These are phyloP conservation scores for Lacerta viridis DNA, from an alignment of 2,797 vertebrate species.

Conservation along the genomic window DNA sequence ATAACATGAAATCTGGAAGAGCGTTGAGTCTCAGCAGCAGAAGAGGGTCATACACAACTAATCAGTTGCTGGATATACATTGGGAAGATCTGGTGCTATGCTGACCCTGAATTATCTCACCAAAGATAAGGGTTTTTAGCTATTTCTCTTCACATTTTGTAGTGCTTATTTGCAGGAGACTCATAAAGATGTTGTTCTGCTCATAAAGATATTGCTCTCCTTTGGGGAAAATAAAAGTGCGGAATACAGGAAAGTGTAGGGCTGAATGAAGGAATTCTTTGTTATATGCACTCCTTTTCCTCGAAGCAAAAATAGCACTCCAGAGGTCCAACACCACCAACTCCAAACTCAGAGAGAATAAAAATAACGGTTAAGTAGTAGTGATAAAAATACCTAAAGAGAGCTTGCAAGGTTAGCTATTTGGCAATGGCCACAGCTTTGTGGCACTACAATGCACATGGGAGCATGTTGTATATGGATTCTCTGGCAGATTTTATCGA, in stretches of 20 bases:
- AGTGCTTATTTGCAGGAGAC: constrained; percentile 34
- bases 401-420: constrained; percentile 8
- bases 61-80: not conserved
- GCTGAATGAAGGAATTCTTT: not conserved
- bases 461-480: not conserved
- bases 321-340: constrained; percentile 5
- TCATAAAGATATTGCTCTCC: constrained; percentile 9
- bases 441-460: not conserved
- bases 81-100: constrained; percentile 11
- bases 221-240: constrained; percentile 14
- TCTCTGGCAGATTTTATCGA: not conserved
- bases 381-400: not conserved
- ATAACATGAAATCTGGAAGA: constrained; percentile 34
- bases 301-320: constrained; percentile 14
- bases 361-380: not conserved
- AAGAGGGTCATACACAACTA: not conserved
- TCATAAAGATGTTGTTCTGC: not conserved
- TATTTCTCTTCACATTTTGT: not conserved
- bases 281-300: not conserved
- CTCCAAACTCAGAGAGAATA: constrained; percentile 14
- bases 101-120: not conserved
- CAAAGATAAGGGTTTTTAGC: not conserved
- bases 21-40: constrained; percentile 10
- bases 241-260: not conserved
- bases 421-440: not conserved